These are phyloP conservation scores for Teleogryllus oceanicus DNA, from an alignment of 2,888 invertebrate species.

Conservation along the genomic window DNA sequence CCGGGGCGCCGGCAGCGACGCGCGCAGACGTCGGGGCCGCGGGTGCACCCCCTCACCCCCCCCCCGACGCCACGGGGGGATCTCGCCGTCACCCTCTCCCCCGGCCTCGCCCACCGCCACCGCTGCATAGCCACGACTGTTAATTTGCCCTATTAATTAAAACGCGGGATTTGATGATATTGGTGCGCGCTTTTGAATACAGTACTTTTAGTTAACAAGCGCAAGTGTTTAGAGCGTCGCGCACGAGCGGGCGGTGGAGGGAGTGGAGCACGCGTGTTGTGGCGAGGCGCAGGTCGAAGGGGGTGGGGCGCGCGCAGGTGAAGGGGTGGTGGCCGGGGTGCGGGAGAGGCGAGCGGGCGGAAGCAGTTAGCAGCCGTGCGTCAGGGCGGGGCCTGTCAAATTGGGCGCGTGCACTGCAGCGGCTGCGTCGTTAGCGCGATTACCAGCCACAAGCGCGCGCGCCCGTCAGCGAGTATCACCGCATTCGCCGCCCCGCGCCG, in stretches of 20 bases:
- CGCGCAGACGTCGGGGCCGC: background rate
- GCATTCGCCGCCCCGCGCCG: background rate
- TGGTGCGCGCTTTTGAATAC: background rate
- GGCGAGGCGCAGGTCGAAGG: background rate
- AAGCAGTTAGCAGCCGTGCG: background rate
- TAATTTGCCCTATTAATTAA: background rate
- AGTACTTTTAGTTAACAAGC: background rate
- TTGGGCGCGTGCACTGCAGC: background rate
- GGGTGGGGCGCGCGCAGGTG: background rate
- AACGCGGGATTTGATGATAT: constrained; percentile 7
- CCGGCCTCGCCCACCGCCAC: background rate
- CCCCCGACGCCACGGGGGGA: background rate
- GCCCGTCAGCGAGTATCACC: background rate
- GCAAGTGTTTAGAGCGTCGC: background rate
- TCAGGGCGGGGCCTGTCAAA: background rate
- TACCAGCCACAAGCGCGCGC: background rate
- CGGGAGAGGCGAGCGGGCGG: background rate
- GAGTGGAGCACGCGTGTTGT: background rate
- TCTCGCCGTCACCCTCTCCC: background rate
- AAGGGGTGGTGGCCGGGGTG: background rate
- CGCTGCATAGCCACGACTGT: background rate
- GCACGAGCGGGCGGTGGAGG: background rate
- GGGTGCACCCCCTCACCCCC: background rate
- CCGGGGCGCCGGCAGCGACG: background rate
- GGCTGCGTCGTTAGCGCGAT: background rate